phyloP scores from a whole-genome alignment of 2,113 vertebrate genomes.

The Zapus hudsonius region DNA sequence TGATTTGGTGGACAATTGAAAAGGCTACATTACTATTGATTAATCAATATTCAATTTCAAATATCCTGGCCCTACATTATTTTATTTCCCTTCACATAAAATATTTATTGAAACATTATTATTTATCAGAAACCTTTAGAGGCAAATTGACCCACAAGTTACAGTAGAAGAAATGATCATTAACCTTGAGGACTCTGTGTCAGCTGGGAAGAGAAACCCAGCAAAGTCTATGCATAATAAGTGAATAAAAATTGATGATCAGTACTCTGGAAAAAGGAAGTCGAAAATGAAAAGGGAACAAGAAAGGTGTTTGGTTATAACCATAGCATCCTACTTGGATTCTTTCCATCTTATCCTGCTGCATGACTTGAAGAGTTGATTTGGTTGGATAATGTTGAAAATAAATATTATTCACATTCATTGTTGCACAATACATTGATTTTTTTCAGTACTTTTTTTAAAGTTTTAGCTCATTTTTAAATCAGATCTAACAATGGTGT shows the following conservation, averaged over 20 bases:
- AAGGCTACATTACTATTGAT: not conserved
- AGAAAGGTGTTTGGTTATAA: not conserved
- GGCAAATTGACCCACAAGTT: not conserved
- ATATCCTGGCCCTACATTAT: not conserved
- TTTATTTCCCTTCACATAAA: not conserved
- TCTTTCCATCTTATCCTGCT: not conserved
- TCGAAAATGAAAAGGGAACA: not conserved
- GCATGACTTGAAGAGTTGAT: not conserved
- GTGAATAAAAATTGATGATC: not conserved
- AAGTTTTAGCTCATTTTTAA: not conserved
- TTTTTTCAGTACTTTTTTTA: not conserved
- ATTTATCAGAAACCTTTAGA: not conserved
- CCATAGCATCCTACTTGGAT: fast-evolving
- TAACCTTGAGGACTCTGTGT: not conserved
- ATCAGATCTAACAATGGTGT: not conserved
- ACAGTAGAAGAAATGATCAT: not conserved
- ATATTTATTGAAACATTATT: not conserved
- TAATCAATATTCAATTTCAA: not conserved
- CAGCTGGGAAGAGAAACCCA: not conserved
- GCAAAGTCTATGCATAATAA: not conserved
- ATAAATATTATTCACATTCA: not conserved
- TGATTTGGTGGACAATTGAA: not conserved
- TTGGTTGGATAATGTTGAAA: not conserved
- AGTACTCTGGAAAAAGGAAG: not conserved
- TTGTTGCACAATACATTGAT: not conserved